These are phyloP conservation scores for Xiphophorus couchianus DNA, from an alignment of 2,113 vertebrate species.

Conservation along the genomic window DNA sequence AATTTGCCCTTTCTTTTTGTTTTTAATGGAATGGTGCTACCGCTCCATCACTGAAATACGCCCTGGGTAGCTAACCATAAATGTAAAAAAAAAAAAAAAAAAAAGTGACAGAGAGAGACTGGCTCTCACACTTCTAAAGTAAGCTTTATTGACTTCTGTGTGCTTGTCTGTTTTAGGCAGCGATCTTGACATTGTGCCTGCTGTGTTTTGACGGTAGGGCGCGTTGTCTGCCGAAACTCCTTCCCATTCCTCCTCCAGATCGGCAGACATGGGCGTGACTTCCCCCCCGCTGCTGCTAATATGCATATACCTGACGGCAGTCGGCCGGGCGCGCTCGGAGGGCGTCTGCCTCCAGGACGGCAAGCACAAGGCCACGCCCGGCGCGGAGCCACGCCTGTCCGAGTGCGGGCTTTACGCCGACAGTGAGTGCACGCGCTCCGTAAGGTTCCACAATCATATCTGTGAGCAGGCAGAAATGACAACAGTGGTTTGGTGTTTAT, in stretches of 20 bases:
- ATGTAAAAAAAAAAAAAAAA: not conserved
- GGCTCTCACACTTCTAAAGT: too few relatives aligned
- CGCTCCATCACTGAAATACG: not conserved
- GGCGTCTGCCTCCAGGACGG: conserved; percentile 76
- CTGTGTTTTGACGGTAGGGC: not conserved
- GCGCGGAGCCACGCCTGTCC: conserved; percentile 69
- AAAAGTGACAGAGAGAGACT: not conserved
- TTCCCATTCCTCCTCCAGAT: conserved; percentile 23
- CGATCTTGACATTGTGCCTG: not conserved
- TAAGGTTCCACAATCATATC: not conserved
- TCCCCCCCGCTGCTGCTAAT: conserved; percentile 48
- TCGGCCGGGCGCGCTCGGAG: conserved; percentile 58
- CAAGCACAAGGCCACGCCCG: conserved; percentile 72
- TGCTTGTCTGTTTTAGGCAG: not conserved
- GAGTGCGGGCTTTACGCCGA: conserved; percentile 76
- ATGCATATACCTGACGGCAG: conserved; percentile 40
- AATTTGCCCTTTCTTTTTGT: too few relatives aligned
- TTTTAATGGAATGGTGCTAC: too few relatives aligned
- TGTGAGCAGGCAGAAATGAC: not conserved
- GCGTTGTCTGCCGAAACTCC: conserved; percentile 26
- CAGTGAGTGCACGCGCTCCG: conserved; percentile 72
- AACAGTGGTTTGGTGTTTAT: not conserved
- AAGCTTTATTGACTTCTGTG: not conserved
- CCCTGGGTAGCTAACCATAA: not conserved
- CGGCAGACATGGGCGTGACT: conserved; percentile 67